Conservation (phyloP, 2,797 vertebrate genomes). For the Buphagus erythrorhynchus region DNA sequence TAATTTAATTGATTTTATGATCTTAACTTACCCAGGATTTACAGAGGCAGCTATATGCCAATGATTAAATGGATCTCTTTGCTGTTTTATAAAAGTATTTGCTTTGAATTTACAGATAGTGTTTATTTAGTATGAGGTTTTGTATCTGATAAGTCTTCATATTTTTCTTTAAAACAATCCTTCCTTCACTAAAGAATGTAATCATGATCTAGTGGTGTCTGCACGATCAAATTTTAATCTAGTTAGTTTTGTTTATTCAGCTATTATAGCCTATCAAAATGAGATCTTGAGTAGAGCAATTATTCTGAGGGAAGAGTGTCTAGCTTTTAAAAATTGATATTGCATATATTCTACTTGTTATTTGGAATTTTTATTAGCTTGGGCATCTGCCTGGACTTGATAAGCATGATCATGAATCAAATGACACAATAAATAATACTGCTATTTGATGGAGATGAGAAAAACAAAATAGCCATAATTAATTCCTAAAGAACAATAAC, state of each 20-base stretch:
- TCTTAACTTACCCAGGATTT: neutral
- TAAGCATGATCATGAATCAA: neutral
- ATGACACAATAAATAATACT: neutral
- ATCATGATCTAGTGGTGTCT: neutral
- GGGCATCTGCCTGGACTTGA: neutral
- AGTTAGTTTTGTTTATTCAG: slow-evolving; percentile 10
- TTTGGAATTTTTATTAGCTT: neutral
- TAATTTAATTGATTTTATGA: neutral
- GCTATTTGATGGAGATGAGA: neutral
- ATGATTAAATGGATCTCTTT: neutral
- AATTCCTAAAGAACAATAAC: neutral
- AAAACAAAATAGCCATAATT: neutral
- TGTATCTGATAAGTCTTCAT: neutral
- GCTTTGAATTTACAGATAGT: neutral
- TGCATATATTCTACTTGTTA: neutral
- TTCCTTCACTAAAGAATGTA: neutral
- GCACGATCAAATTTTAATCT: neutral
- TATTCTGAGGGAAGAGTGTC: neutral
- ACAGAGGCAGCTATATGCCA: neutral
- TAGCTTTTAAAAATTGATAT: neutral
- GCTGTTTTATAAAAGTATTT: neutral
- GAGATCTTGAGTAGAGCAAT: neutral
- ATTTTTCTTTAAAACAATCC: neutral
- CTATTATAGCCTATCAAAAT: neutral
- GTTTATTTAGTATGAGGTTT: neutral